Conservation (phyloP, 2,888 invertebrate genomes). For the Chironomus tentans region DNA sequence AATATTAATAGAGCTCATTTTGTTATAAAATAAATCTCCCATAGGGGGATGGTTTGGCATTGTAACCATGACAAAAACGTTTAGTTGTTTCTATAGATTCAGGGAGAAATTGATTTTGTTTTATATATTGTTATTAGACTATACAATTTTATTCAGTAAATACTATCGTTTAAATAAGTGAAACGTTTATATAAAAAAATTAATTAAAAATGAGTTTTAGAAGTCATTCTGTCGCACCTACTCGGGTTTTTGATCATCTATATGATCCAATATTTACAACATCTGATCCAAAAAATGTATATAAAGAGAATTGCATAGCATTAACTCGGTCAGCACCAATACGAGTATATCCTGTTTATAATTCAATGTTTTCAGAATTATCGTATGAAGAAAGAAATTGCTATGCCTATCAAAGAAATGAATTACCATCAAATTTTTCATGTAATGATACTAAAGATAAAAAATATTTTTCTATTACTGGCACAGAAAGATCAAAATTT, state of each 20-base stretch:
- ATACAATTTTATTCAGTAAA: background rate
- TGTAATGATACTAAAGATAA: background rate
- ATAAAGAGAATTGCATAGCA: slow-evolving; percentile 28
- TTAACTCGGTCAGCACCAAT: slow-evolving; percentile 29
- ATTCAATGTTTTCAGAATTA: slow-evolving; percentile 32
- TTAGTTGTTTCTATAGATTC: too few relatives aligned
- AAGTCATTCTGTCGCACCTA: slow-evolving; percentile 29
- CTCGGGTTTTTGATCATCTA: slow-evolving; percentile 31
- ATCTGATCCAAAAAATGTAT: slow-evolving; percentile 29
- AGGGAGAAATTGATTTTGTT: too few relatives aligned
- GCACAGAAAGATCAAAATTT: slow-evolving; percentile 31
- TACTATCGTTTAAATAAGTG: too few relatives aligned
- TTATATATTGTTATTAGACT: too few relatives aligned
- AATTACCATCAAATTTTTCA: slow-evolving; percentile 8
- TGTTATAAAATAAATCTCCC: too few relatives aligned
- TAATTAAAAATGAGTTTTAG: slow-evolving; percentile 30
- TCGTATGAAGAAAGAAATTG: slow-evolving; percentile 28
- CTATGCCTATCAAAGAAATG: slow-evolving; percentile 29
- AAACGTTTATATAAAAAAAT: too few relatives aligned
- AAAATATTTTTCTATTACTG: slow-evolving; percentile 27
- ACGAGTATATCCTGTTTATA: slow-evolving; percentile 30
- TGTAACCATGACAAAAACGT: too few relatives aligned
- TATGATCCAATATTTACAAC: slow-evolving; percentile 30
- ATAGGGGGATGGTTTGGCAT: too few relatives aligned
- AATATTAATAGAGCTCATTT: too few relatives aligned